Percentiles rank a stretch among this genome's conserved stretches.
Evolutionary conservation across 1,140 invertebrate genomes (phyloP).

Genomic region (Anastrepha obliqua): DNA sequence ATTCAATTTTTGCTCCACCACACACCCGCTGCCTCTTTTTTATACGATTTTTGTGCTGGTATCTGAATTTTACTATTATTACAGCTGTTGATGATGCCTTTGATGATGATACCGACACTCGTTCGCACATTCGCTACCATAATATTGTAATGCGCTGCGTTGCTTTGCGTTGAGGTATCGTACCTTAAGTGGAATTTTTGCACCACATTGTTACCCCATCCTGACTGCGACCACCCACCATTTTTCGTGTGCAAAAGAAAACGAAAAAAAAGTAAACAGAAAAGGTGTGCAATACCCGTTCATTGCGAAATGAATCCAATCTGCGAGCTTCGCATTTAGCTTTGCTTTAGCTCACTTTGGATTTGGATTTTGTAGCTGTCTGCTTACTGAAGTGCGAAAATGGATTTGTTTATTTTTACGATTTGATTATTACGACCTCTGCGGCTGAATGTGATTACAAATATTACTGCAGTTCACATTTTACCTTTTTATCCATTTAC

Average conservation of each 20-base stretch:
- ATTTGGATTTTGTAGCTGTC: neutral
- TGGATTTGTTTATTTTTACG: slow-evolving; percentile 54
- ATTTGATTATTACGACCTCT: slow-evolving; percentile 54
- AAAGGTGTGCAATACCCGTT: slow-evolving; percentile 29
- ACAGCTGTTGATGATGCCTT: slow-evolving; percentile 38
- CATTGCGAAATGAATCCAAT: neutral
- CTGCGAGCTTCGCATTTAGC: neutral
- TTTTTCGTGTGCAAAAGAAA: neutral
- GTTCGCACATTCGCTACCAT: neutral
- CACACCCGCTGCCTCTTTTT: neutral
- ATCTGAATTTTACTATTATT: slow-evolving; percentile 54
- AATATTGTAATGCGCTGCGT: neutral
- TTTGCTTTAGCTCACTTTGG: neutral
- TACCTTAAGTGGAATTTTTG: too few relatives aligned
- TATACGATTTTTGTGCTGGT: neutral
- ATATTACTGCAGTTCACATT: slow-evolving; percentile 48
- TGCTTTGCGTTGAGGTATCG: too few relatives aligned
- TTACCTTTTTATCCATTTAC: slow-evolving; percentile 39
- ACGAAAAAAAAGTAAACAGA: neutral
- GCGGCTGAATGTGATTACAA: slow-evolving; percentile 48
- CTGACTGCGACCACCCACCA: neutral
- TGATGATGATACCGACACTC: slow-evolving; percentile 29
- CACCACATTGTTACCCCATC: neutral
- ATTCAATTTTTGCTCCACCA: neutral
- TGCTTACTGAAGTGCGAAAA: slow-evolving; percentile 48